Conservation (phyloP, 2,797 vertebrate species). For the Scomberomorus guttatus region DNA sequence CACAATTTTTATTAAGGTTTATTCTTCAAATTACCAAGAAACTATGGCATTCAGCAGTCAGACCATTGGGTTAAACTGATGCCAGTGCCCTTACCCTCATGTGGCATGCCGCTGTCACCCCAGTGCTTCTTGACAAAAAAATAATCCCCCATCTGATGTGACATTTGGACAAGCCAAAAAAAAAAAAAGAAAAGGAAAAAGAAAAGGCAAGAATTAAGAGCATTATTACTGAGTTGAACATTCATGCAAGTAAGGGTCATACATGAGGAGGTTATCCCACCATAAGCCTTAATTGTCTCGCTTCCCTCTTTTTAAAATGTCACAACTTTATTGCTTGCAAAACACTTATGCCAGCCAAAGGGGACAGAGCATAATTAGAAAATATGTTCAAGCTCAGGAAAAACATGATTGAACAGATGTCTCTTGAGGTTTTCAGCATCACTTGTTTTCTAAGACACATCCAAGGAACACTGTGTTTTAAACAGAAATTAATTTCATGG, state of each 20-base stretch:
- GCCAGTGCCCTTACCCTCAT: slow-evolving; percentile 47
- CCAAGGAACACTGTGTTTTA: slow-evolving; percentile 25
- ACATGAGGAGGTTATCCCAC: slow-evolving; percentile 52
- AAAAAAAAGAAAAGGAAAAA: slow-evolving; percentile 31
- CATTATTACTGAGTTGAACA: slow-evolving; percentile 38
- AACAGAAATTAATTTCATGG: slow-evolving; percentile 18
- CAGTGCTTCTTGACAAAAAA: slow-evolving; percentile 32
- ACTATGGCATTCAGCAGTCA: slow-evolving; percentile 59
- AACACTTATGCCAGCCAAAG: slow-evolving; percentile 62
- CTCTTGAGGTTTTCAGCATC: slow-evolving; percentile 61
- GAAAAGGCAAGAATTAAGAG: slow-evolving; percentile 49
- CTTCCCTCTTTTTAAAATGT: slow-evolving; percentile 71
- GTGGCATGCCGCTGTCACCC: slow-evolving; percentile 35
- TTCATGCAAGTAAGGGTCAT: slow-evolving; percentile 48
- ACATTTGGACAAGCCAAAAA: slow-evolving; percentile 64
- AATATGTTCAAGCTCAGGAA: slow-evolving; percentile 71
- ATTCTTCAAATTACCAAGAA: slow-evolving; percentile 28
- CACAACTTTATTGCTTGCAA: slow-evolving; percentile 69
- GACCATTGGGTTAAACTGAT: slow-evolving; percentile 57
- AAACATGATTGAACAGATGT: slow-evolving; percentile 63
- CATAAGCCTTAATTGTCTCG: slow-evolving; percentile 65
- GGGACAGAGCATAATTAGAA: slow-evolving; percentile 71
- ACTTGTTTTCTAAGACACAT: slow-evolving; percentile 51
- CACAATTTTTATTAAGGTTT: neutral
- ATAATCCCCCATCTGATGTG: slow-evolving; percentile 61